Conservation (phyloP, 2,113 vertebrate genomes). For the Elanoides forficatus region DNA sequence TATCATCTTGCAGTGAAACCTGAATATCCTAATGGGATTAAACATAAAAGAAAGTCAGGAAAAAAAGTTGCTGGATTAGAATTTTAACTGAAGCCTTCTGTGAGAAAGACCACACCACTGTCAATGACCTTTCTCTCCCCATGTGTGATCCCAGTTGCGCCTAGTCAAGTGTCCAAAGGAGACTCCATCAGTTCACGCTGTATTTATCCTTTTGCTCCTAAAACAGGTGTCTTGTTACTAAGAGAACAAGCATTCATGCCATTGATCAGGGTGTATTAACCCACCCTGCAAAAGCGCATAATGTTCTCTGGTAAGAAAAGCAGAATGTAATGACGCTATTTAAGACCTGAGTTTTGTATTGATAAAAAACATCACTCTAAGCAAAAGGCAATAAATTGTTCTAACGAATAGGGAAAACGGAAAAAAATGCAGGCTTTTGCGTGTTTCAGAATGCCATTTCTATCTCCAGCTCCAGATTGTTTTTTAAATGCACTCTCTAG, state of each 20-base stretch:
- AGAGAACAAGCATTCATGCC: constrained; percentile 15
- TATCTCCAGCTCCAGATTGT: neutral
- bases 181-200: constrained; percentile 15
- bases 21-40: constrained; percentile 69
- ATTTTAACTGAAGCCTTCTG: constrained; percentile 55
- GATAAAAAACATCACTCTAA: neutral
- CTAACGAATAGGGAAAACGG: neutral
- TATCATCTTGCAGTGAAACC: constrained; percentile 75
- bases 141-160: constrained; percentile 19
- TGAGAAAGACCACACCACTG: constrained; percentile 60
- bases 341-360: neutral
- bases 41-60: constrained; percentile 65
- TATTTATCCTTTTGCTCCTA: constrained; percentile 52
- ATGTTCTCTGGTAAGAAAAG: neutral
- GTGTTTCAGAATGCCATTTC: neutral
- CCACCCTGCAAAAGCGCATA: neutral
- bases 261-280: neutral
- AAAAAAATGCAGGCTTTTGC: neutral
- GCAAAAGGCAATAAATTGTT: neutral
- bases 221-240: constrained; percentile 63
- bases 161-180: constrained; percentile 51
- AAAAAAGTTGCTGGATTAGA: constrained; percentile 37
- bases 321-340: neutral
- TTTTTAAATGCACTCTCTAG: constrained; percentile 7
- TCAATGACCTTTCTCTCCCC: constrained; percentile 41